phyloP scores from a whole-genome alignment of 2,888 invertebrate genomes.

The Ellobium chinense region DNA sequence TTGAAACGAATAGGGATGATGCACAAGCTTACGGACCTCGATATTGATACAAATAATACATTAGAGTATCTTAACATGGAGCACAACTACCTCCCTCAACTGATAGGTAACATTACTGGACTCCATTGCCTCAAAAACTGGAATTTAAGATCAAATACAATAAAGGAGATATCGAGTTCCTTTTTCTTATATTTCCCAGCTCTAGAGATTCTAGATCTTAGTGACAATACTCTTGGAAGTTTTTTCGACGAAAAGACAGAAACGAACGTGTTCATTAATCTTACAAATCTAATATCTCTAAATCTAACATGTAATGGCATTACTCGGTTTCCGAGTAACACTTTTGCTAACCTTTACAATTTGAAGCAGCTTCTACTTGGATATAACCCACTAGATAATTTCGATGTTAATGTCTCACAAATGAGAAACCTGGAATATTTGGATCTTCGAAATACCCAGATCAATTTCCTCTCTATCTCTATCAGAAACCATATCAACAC shows the following conservation, averaged over 20 bases:
- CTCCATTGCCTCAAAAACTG: constrained; percentile 14
- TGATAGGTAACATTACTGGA: constrained; percentile 31
- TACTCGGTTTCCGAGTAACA: background rate
- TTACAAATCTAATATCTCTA: background rate
- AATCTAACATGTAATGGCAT: background rate
- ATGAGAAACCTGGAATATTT: constrained; percentile 21
- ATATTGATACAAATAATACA: constrained; percentile 25
- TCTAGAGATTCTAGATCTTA: background rate
- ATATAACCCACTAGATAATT: background rate
- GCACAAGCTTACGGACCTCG: constrained; percentile 17
- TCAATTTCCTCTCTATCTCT: background rate
- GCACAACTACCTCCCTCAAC: constrained; percentile 25
- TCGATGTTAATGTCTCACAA: background rate
- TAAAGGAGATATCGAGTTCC: background rate
- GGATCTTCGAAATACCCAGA: constrained; percentile 1
- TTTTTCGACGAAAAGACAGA: background rate
- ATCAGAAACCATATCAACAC: constrained; percentile 32
- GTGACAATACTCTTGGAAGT: constrained; percentile 5
- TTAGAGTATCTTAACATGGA: constrained; percentile 17
- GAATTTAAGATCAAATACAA: constrained; percentile 26
- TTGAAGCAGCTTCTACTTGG: background rate
- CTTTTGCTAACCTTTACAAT: background rate
- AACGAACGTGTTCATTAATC: background rate
- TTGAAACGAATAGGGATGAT: constrained; percentile 1
- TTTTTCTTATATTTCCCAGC: constrained; percentile 30